These are phyloP conservation scores for Labeo rohita DNA, from an alignment of 2,113 vertebrate species.

Conservation along the genomic window DNA sequence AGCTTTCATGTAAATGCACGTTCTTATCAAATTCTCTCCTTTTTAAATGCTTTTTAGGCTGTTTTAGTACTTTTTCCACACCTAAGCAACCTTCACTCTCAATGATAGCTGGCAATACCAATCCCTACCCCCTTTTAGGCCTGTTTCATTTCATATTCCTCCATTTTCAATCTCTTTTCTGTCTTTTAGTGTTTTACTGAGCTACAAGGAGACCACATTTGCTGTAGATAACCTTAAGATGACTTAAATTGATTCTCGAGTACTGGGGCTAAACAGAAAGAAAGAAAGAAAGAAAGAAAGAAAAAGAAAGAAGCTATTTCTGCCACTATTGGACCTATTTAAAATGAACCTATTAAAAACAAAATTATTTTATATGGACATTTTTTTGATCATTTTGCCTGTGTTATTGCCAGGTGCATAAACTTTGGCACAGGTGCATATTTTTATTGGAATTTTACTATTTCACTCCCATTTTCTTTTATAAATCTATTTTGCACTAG, in stretches of 20 bases:
- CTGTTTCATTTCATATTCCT: constrained; percentile 2
- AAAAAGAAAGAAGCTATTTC: background rate
- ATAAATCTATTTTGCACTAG: too few relatives aligned
- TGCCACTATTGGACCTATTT: too few relatives aligned
- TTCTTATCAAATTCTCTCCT: background rate
- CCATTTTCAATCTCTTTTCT: background rate
- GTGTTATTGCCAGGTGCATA: too few relatives aligned
- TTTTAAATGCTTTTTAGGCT: background rate
- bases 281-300: background rate
- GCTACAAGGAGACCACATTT: background rate
- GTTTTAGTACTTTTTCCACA: background rate
- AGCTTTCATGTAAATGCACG: constrained; percentile 1
- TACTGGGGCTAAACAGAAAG: background rate
- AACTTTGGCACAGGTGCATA: too few relatives aligned
- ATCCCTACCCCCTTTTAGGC: background rate
- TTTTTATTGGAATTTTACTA: too few relatives aligned
- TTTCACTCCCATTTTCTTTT: too few relatives aligned
- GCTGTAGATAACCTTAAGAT: background rate
- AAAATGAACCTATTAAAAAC: too few relatives aligned
- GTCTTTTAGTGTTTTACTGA: background rate
- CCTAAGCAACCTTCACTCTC: background rate
- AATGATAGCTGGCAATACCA: background rate
- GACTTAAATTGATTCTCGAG: background rate
- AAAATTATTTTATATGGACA: too few relatives aligned
- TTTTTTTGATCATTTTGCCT: too few relatives aligned